phyloP scores from a whole-genome alignment of 2,888 invertebrate genomes.

The Oligia fasciuncula region DNA sequence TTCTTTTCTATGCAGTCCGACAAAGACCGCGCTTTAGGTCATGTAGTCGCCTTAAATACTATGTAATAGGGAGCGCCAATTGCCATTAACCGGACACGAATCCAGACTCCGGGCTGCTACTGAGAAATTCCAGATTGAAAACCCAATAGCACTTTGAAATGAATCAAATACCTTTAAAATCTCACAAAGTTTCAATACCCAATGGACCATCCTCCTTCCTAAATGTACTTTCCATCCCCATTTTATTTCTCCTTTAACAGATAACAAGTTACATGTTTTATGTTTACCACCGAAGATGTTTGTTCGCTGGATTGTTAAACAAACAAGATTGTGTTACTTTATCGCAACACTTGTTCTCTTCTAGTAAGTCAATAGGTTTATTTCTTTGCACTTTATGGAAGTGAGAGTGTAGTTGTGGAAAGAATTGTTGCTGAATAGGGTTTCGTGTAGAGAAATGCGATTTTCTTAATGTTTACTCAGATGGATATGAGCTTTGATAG shows the following conservation, averaged over 20 bases:
- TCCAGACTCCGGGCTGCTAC: neutral
- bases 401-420: neutral
- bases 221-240: neutral
- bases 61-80: neutral
- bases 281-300: conserved; percentile 40
- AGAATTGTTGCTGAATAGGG: neutral
- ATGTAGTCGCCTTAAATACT: too few relatives aligned
- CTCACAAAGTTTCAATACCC: neutral
- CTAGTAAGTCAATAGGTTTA: conserved; percentile 22
- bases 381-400: conserved; percentile 18
- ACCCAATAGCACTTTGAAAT: neutral
- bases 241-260: conserved; percentile 10
- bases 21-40: too few relatives aligned
- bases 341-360: conserved; percentile 22
- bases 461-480: neutral
- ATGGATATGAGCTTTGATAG: neutral
- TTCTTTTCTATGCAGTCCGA: too few relatives aligned
- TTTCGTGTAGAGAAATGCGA: neutral
- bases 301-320: conserved; percentile 33
- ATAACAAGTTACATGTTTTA: conserved; percentile 24
- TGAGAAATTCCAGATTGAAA: neutral
- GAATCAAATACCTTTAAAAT: neutral
- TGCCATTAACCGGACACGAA: neutral
- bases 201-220: neutral
- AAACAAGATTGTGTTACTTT: conserved; percentile 41